phyloP scores from a whole-genome alignment of 2,113 vertebrate species.

The Fukomys damarensis region DNA sequence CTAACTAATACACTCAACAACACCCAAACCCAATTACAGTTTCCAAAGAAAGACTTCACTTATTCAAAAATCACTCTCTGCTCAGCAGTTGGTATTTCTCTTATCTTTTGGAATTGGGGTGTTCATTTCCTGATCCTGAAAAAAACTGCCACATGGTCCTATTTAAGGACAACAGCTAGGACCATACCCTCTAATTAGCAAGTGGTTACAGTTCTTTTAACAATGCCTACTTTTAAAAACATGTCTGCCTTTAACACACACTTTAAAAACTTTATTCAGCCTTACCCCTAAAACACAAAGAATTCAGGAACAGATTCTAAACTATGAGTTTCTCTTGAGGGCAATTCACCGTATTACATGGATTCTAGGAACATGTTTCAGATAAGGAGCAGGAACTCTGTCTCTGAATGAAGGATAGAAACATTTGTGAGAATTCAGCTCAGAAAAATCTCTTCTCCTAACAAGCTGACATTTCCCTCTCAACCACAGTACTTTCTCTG shows the following conservation, averaged over 20 bases:
- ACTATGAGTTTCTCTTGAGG: neutral
- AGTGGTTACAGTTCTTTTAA: constrained; percentile 14
- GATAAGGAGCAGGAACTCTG: neutral
- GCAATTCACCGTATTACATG: neutral
- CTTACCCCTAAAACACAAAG: neutral
- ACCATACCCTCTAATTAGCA: constrained; percentile 1
- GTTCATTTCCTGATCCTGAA: constrained; percentile 53
- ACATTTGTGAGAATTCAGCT: neutral
- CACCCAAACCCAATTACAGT: constrained; percentile 15
- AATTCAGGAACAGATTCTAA: constrained; percentile 52
- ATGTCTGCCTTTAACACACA: neutral
- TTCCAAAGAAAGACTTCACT: constrained; percentile 47
- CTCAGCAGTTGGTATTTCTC: constrained; percentile 36
- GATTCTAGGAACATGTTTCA: constrained; percentile 33
- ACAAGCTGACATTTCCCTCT: neutral
- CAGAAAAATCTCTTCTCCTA: constrained; percentile 47
- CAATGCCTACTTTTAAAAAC: constrained; percentile 51
- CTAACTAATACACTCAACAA: constrained; percentile 2
- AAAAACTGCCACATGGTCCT: constrained; percentile 9
- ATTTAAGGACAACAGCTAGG: constrained; percentile 28
- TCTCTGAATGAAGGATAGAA: neutral
- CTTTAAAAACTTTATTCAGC: constrained; percentile 30
- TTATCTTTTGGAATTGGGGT: constrained; percentile 55
- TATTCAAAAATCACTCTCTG: constrained; percentile 35
- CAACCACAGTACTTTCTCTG: neutral